Evolutionary conservation across 2,888 invertebrate genomes (phyloP).

Genomic region (Coleophora flavipennella): DNA sequence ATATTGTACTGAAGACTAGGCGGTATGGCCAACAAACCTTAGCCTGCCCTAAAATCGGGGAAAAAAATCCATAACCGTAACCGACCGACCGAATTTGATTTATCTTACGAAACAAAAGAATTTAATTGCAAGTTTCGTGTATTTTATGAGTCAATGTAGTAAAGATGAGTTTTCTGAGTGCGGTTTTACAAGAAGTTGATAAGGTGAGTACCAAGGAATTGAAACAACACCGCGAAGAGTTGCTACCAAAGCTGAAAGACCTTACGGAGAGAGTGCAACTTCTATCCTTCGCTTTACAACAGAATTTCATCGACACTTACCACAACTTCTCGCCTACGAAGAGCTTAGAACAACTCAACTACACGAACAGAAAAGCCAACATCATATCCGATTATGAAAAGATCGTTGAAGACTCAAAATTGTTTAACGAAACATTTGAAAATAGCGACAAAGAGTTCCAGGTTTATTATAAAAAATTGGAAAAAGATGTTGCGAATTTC

Average conservation of each 20-base stretch:
- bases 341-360: conserved; percentile 57
- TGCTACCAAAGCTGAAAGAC: conserved; percentile 42
- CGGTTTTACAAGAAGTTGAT: conserved; percentile 47
- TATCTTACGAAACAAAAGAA: conserved; percentile 20
- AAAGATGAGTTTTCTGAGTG: conserved; percentile 55
- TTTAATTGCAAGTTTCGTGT: neutral
- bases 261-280: conserved; percentile 48
- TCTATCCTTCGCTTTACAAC: conserved; percentile 53
- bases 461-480: conserved; percentile 33
- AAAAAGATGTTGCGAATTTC: conserved; percentile 30
- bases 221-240: conserved; percentile 41
- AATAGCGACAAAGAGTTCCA: conserved; percentile 39
- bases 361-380: conserved; percentile 44
- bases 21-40: too few relatives aligned
- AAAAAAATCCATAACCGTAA: too few relatives aligned
- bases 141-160: neutral
- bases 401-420: conserved; percentile 27
- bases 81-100: too few relatives aligned
- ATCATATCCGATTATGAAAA: conserved; percentile 37
- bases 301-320: conserved; percentile 49
- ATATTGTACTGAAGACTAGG: too few relatives aligned
- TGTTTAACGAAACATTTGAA: conserved; percentile 27
- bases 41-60: too few relatives aligned
- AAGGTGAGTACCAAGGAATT: conserved; percentile 42
- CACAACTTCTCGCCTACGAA: conserved; percentile 48